Percentiles rank a stretch among this genome's conserved stretches.
Conservation (phyloP, 2,797 vertebrate genomes). For the Sphenopsis melanotis region DNA sequence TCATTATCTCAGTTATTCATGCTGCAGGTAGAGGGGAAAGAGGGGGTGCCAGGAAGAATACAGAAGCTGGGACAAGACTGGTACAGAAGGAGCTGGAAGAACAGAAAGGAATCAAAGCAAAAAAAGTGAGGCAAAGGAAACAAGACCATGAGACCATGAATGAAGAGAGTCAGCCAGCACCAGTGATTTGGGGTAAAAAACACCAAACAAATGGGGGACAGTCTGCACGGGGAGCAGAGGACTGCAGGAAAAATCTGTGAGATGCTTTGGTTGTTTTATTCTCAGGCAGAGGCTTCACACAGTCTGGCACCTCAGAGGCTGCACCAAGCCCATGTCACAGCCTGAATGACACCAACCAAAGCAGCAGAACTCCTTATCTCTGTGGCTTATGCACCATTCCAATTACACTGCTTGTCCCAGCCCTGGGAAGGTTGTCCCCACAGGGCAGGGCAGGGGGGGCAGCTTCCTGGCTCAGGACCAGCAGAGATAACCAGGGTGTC, state of each 20-base stretch:
- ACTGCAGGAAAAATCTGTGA: neutral
- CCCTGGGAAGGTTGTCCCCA: fast-evolving
- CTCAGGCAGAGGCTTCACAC: neutral
- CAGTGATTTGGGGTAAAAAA: neutral
- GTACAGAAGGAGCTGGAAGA: neutral
- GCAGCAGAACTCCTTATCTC: neutral
- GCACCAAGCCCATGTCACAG: fast-evolving
- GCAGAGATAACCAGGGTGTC: neutral
- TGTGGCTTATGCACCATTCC: neutral
- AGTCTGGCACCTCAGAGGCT: neutral
- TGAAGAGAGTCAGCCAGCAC: neutral
- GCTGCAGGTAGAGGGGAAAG: neutral
- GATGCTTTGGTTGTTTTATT: neutral
- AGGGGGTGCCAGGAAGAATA: neutral
- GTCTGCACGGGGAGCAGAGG: neutral
- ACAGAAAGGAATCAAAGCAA: neutral
- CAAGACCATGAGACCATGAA: neutral
- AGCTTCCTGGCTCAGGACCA: neutral
- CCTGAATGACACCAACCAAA: neutral
- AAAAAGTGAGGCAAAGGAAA: neutral
- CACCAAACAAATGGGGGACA: neutral
- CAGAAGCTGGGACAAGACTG: neutral
- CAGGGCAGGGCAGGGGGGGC: fast-evolving
- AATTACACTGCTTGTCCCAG: fast-evolving
- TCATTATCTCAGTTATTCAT: slow-evolving; percentile 1